Evolutionary conservation across 2,113 vertebrate genomes (phyloP).

Genomic region (Chaetodon auriga): DNA sequence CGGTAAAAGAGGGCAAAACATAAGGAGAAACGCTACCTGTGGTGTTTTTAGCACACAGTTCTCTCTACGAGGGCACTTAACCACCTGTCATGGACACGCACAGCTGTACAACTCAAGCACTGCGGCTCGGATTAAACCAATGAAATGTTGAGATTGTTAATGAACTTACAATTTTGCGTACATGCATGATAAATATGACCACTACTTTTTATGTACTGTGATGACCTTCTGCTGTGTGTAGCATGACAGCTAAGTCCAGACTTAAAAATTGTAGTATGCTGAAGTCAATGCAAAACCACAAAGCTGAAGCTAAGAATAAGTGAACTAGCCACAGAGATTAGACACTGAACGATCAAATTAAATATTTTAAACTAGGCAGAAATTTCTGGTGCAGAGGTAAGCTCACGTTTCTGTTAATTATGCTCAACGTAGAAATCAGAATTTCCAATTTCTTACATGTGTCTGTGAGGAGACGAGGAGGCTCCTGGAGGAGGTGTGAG

Average conservation of each 20-base stretch:
- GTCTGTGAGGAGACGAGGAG: background rate
- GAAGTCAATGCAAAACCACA: background rate
- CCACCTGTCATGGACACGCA: background rate
- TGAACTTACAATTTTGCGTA: background rate
- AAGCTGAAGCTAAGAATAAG: background rate
- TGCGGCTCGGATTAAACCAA: background rate
- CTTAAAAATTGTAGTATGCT: background rate
- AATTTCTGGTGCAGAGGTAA: no score
- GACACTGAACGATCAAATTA: background rate
- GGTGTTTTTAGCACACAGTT: slow-evolving; percentile 2
- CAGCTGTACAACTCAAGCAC: background rate
- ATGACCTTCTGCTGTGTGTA: background rate
- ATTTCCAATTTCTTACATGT: background rate
- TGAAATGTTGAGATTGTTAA: background rate
- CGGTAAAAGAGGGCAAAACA: background rate
- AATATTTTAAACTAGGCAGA: background rate
- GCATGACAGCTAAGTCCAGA: background rate
- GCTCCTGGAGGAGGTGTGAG: no score
- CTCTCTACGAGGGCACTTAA: slow-evolving; percentile 2
- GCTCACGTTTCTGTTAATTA: background rate
- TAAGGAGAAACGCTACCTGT: slow-evolving; percentile 4
- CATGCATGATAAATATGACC: background rate
- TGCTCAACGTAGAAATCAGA: background rate
- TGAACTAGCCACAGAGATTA: background rate
- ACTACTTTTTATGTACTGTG: background rate